Percentiles rank a stretch among this genome's conserved stretches.
These are phyloP conservation scores for Globodera ellingtonae DNA, from an alignment of 1,140 invertebrate species.

Conservation along the genomic window DNA sequence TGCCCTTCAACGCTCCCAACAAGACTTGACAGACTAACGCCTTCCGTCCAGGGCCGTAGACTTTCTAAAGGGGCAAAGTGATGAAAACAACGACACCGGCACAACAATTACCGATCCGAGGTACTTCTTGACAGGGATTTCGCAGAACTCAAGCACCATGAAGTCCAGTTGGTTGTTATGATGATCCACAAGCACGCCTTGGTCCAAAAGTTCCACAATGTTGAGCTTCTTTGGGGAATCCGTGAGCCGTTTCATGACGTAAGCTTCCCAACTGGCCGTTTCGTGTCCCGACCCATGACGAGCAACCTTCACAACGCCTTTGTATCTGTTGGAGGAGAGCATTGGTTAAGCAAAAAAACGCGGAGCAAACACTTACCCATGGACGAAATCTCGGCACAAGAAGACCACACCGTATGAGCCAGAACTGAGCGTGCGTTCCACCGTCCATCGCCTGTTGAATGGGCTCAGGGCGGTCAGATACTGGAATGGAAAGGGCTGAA, in stretches of 20 bases:
- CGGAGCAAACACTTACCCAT: background rate
- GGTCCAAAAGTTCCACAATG: conserved; percentile 48
- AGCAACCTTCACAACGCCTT: conserved; percentile 20
- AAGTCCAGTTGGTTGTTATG: conserved; percentile 49
- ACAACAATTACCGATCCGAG: conserved; percentile 32
- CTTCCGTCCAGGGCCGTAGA: conserved; percentile 1
- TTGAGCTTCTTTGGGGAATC: conserved; percentile 28
- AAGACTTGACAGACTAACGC: conserved; percentile 40
- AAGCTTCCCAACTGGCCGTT: conserved; percentile 48
- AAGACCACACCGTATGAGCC: conserved; percentile 53
- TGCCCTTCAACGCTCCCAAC: conserved; percentile 51
- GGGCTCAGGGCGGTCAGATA: conserved; percentile 15
- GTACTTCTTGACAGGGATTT: conserved; percentile 39
- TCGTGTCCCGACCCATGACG: conserved; percentile 35
- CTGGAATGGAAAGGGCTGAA: conserved; percentile 1
- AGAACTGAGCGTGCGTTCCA: conserved; percentile 43
- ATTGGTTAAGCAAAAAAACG: conserved; percentile 16
- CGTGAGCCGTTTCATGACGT: conserved; percentile 41
- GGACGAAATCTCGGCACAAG: conserved; percentile 35
- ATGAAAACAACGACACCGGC: too few species aligned
- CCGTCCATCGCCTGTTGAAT: conserved; percentile 46
- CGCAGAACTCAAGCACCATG: conserved; percentile 52
- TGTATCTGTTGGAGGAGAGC: background rate
- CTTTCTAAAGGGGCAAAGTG: conserved; percentile 20
- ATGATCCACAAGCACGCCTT: conserved; percentile 50